A percentile compares a stretch with the other conserved stretches of the same genome.
Conservation (phyloP, 1,140 invertebrate species). For the Archivesica marissinica region DNA sequence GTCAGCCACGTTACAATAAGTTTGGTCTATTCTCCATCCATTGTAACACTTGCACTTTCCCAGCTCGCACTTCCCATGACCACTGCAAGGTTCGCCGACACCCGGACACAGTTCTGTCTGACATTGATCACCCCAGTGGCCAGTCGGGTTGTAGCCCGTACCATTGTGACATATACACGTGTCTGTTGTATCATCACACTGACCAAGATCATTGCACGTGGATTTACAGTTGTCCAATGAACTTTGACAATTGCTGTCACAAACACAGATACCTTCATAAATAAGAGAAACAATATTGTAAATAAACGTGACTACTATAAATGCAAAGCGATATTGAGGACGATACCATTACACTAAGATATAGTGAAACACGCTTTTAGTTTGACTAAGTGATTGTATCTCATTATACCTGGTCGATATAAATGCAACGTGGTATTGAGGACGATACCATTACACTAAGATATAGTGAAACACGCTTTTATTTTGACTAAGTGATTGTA, state of each 20-base stretch:
- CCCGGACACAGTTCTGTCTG: slow-evolving; percentile 60
- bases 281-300: not conserved
- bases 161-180: slow-evolving; percentile 58
- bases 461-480: too few species aligned
- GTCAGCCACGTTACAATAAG: slow-evolving; percentile 71
- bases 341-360: too few species aligned
- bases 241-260: slow-evolving; percentile 61
- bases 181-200: slow-evolving; percentile 50
- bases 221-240: slow-evolving; percentile 46
- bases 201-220: slow-evolving; percentile 60
- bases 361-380: too few species aligned
- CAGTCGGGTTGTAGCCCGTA: slow-evolving; percentile 41
- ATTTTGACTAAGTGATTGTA: too few species aligned
- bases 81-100: slow-evolving; percentile 47
- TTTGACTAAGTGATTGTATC: too few species aligned
- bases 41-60: slow-evolving; percentile 59
- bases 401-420: too few species aligned
- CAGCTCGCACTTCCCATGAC: slow-evolving; percentile 59
- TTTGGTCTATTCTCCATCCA: slow-evolving; percentile 65
- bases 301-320: too few species aligned
- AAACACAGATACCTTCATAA: slow-evolving; percentile 60
- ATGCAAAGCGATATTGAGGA: too few species aligned
- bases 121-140: slow-evolving; percentile 60
- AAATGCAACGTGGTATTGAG: too few species aligned
- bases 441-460: too few species aligned